phyloP scores from a whole-genome alignment of 2,888 invertebrate species.

The Smittia aterrima region DNA sequence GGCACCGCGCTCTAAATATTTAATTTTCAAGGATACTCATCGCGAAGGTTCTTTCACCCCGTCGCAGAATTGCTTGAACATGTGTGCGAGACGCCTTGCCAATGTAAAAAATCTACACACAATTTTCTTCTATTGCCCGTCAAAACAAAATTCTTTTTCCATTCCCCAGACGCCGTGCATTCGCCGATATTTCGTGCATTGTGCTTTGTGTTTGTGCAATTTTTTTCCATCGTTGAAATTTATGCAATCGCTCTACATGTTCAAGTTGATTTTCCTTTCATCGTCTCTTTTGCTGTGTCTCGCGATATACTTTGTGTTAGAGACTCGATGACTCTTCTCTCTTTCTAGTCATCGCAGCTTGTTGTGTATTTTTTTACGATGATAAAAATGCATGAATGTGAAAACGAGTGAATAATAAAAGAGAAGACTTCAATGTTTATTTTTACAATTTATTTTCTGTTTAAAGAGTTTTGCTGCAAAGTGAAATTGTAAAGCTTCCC shows the following conservation, averaged over 20 bases:
- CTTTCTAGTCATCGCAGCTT: background rate
- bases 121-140: constrained; percentile 21
- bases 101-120: constrained; percentile 7
- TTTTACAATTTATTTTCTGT: background rate
- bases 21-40: constrained; percentile 26
- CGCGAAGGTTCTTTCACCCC: constrained; percentile 28
- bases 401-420: background rate
- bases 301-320: constrained; percentile 15
- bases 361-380: constrained; percentile 14
- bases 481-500: constrained; percentile 14
- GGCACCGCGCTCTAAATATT: constrained; percentile 12
- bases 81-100: constrained; percentile 13
- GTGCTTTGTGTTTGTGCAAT: constrained; percentile 16
- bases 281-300: background rate
- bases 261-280: constrained; percentile 6
- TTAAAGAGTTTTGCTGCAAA: background rate
- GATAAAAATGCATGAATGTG: constrained; percentile 12
- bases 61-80: background rate
- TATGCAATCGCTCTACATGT: constrained; percentile 7
- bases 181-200: background rate
- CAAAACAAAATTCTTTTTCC: constrained; percentile 12
- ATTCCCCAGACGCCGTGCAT: constrained; percentile 11
- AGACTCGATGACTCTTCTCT: constrained; percentile 9
- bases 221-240: background rate
- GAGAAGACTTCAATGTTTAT: background rate